Evolutionary conservation across 2,797 vertebrate species (phyloP).

Genomic region (Smutsia temminckii): DNA sequence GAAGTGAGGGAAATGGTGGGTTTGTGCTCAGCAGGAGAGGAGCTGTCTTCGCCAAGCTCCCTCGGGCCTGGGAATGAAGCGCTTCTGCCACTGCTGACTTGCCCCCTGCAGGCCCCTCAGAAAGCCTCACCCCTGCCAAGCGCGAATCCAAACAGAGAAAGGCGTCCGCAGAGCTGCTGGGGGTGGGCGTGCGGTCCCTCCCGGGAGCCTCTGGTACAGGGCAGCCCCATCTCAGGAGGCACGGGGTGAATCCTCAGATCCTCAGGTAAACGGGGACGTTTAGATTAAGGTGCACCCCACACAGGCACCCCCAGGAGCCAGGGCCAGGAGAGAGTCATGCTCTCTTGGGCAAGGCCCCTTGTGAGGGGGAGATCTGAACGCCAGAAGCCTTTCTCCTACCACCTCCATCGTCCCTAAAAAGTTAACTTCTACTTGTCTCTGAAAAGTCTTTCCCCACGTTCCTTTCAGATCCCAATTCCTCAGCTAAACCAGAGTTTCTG

Average conservation of each 20-base stretch:
- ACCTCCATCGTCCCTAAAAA: background rate
- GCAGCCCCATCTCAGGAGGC: background rate
- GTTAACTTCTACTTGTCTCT: background rate
- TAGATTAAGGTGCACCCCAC: background rate
- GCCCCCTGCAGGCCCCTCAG: background rate
- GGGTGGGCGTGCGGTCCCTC: background rate
- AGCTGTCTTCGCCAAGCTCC: conserved; percentile 28
- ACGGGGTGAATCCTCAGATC: background rate
- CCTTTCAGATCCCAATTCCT: background rate
- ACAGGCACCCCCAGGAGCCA: background rate
- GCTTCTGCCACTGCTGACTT: background rate
- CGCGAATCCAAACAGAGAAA: background rate
- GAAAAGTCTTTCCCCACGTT: background rate
- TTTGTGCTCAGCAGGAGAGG: conserved; percentile 52
- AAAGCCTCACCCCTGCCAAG: background rate
- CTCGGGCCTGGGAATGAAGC: conserved; percentile 9
- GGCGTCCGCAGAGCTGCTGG: background rate
- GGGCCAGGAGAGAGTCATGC: background rate
- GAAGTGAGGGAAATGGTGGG: conserved; percentile 22
- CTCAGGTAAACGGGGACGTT: background rate
- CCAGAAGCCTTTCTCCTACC: background rate
- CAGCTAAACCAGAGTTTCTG: background rate
- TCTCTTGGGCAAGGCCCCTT: background rate
- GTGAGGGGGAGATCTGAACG: background rate
- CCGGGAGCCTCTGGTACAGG: background rate